A percentile compares a stretch with the other conserved stretches of the same genome.
Conservation (phyloP, 2,888 invertebrate species). For the Salticus scenicus region DNA sequence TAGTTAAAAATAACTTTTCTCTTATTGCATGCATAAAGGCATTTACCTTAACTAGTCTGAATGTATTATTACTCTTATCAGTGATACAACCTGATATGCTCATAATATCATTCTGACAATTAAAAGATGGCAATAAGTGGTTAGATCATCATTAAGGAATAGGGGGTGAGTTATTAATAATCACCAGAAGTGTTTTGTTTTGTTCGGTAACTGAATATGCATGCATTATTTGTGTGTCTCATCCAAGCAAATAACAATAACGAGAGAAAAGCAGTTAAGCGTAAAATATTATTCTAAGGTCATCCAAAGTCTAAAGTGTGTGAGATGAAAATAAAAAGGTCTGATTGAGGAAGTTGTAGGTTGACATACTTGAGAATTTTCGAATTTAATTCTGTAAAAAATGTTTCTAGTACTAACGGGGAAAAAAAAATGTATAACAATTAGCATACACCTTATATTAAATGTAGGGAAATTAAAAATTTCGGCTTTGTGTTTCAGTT, state of each 20-base stretch:
- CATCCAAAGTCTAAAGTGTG: not conserved
- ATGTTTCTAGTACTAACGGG: too few relatives aligned
- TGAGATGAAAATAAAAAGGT: not conserved
- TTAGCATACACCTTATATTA: too few relatives aligned
- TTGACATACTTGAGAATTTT: not conserved
- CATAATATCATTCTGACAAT: not conserved
- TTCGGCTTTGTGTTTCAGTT: too few relatives aligned
- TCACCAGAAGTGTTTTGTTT: too few relatives aligned
- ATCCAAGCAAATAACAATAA: not conserved
- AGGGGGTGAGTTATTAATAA: not conserved
- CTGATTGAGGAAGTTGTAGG: not conserved
- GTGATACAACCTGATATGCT: not conserved
- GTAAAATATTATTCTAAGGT: constrained; percentile 4
- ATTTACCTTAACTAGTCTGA: too few relatives aligned
- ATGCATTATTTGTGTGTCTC: not conserved
- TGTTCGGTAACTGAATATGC: too few relatives aligned
- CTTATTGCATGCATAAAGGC: too few relatives aligned
- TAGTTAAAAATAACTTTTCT: too few relatives aligned
- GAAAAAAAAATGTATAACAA: too few relatives aligned
- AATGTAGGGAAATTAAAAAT: too few relatives aligned
- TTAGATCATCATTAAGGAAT: not conserved
- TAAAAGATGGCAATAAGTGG: not conserved
- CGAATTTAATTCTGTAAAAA: too few relatives aligned
- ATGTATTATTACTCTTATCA: too few relatives aligned
- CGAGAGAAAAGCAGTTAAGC: not conserved